Evolutionary conservation across 2,113 vertebrate species (phyloP), one percentile per base, ranked within the genome.

Genomic region (Todiramphus saurophagus): DNA sequence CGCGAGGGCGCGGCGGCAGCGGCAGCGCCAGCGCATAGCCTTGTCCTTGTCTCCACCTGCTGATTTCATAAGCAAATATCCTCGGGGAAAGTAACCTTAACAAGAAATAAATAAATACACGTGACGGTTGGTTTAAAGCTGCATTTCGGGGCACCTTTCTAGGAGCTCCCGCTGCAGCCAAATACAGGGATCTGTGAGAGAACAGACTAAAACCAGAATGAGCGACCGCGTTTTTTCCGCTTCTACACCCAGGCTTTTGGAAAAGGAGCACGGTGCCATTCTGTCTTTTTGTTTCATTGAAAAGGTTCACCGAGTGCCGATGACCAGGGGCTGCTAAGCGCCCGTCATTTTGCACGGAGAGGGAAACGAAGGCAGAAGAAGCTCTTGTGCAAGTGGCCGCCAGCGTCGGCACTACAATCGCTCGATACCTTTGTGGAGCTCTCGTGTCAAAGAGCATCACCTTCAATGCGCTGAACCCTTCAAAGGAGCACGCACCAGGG

Each of bases 361-460:
- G 41, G 35, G 37, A 63, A 33, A 25, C 9, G 39, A 33, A 72
- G 50, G 68, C 70, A 27, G 76, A 58, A 2, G 15, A 72, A 68
- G 86, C 35, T 72, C 58, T 51, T 13, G 81, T 10, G 56, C 23
- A 17, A 55, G 62, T 16, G 1, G 88, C 58, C 50, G 51, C 27
- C 51, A 53, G 28, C 74, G 35, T 3, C 80, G 59, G 85, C 69
- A 53, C 64, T 60, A 25, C 81, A 63, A 7, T 81, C 77, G 31
- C 69, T 53, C 19, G 4, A 33, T 18, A 73, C 83, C 58, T 95
- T 96, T 9, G 19, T 93, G 66, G 66, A 97, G 93, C 74, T 95
- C 91, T 79, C 59, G 28, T 68, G 92, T 96, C 96, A 93, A 94
- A 96, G 96, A 95, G 43, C 73, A 97, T 96, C 91, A 85, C 95